Percentiles rank a stretch among this genome's conserved stretches.
These are phyloP conservation scores for Parazoanthus swiftii DNA, from an alignment of 92 coral and sea anemone species.

Conservation along the genomic window DNA sequence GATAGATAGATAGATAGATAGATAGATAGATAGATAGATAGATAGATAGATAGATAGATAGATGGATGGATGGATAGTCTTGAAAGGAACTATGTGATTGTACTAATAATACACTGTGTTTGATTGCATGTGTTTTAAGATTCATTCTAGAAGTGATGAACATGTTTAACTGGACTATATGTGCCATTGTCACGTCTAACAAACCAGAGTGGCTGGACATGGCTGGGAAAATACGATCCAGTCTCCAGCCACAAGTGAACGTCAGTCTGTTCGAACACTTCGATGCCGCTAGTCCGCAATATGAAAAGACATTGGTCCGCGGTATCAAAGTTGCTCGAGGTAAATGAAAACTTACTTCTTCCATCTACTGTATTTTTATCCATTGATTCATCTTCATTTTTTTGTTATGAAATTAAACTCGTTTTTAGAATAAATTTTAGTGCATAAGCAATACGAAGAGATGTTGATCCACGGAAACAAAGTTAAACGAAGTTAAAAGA, in stretches of 20 bases:
- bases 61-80: too few relatives aligned
- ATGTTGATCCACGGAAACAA: background rate
- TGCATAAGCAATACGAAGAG: too few relatives aligned
- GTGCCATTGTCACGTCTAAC: constrained; percentile 68
- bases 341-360: constrained; percentile 10
- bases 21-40: too few relatives aligned
- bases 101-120: too few relatives aligned
- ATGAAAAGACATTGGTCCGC: constrained; percentile 43
- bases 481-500: too few relatives aligned
- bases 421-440: too few relatives aligned
- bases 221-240: constrained; percentile 52
- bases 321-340: constrained; percentile 64
- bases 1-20: too few relatives aligned
- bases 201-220: constrained; percentile 74
- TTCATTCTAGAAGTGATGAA: constrained; percentile 50
- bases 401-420: too few relatives aligned
- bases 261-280: constrained; percentile 62
- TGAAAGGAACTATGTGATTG: too few relatives aligned
- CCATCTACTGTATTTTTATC: too few relatives aligned
- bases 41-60: too few relatives aligned
- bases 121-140: too few relatives aligned
- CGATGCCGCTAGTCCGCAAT: constrained; percentile 51
- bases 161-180: constrained; percentile 75
- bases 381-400: background rate
- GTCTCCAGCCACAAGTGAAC: constrained; percentile 30